Evolutionary conservation across 2,888 invertebrate species (phyloP), one percentile per base, ranked within the genome.

Genomic region (Heliconius erato): DNA sequence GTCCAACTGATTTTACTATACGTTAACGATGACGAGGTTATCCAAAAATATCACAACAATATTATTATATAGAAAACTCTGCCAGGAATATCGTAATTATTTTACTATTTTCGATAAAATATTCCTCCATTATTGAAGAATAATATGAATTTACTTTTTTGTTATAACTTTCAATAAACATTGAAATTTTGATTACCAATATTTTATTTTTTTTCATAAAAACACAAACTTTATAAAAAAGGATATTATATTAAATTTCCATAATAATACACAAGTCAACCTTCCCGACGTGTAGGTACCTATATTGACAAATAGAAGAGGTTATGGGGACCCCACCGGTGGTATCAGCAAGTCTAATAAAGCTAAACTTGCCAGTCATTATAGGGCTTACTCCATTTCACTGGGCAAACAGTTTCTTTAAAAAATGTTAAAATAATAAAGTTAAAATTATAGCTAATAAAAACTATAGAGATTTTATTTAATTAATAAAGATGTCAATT

Each of bases 281-380:
- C 74, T 67, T 74, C 80, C 82, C 80, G 87, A 88, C 86, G 87
- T 86, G 89, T 40, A 40, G 40, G 40, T 90, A 89, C 54, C 54
- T 6, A 54, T 92, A 91, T 92, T 91, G 91, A 92, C 93, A 94
- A 94, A 92, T 91, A 93, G 91, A 92, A 90, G 89, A 91, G 91
- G 89, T 89, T 88, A 86, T 32, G 84, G 84, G 87, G 88, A 88
- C 90, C 88, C 94, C 94, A 93, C 94, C 93, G 91, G 92, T 93
- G 91, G 85, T 91, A 93, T 94, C 93, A 93, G 90, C 93, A 94
- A 94, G 92, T 93, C 92, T 90, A 94, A 93, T 93, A 89, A 85
- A 89, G 84, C 84, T 80, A 84, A 91, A 91, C 88, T 87, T 87
- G 90, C 92, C 83, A 89, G 94, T 94, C 94, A 87, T 80, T 79